Evolutionary conservation across 1,140 invertebrate genomes (phyloP), one percentile per base, ranked within the genome.

Genomic region (Penaeus japonicus): DNA sequence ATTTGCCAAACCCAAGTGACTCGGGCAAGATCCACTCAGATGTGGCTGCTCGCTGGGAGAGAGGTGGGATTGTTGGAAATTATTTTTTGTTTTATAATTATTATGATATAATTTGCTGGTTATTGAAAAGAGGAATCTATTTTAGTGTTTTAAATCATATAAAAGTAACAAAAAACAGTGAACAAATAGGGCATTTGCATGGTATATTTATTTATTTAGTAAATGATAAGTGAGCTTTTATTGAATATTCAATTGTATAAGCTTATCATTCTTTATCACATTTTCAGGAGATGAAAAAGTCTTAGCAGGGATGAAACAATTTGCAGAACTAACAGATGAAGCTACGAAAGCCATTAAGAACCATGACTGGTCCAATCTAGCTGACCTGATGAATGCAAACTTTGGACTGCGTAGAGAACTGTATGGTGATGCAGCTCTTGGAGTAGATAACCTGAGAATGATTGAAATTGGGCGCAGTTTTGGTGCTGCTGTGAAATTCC

Each of bases 1-100:
- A 92, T 87, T 85, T 90, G 30, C 57, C 82, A 17, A 91, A 92
- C 83, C 91, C 92, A 12, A 91, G 90, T 89, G 91, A 92, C 89
- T 92, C 92, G 24, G 92, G 92, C 57, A 90, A 85, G 59, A 92
- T 92, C 55, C 92, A 92, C 89, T 92, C 91, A 30, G 85, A 92
- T 90, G 91, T 92, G 22, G 82, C 86, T 22, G 59, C 77, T 20
- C 90, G 92, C 22, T 92, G 91, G 90, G 75, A 91, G 24, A 87
- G 24, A 84, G 90, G 90, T 89, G 47, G 77, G 87, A 55, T 35
- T 30, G 24, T 24, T 27, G 32, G 57, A 27, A n/a, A 79, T 79
- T 35, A 83, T 24, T 82, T 24, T 24, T 32, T 59, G 24, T 39
- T 5, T 47, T 70, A 0, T n/a, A n/a, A n/a, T n/a, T n/a, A n/a